Evolutionary conservation across 2,797 vertebrate genomes (phyloP), one percentile per base, ranked within the genome.

Genomic region (Halcyon leucocephala): DNA sequence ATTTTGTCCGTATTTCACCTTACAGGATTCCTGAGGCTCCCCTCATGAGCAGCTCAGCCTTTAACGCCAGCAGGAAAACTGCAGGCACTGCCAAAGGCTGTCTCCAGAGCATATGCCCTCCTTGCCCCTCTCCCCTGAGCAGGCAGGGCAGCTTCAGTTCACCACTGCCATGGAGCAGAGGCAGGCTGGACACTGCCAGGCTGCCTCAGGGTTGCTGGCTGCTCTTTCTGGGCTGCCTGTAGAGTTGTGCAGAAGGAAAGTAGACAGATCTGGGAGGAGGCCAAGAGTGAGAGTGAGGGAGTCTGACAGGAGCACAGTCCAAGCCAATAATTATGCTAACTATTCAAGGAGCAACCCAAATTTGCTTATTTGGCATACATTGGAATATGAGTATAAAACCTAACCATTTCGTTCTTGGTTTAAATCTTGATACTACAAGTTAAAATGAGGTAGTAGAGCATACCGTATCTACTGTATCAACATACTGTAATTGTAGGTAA

Each of bases 71-170:
- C 0, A 60, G 42, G 17, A 48, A 82, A 60, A 33, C 49, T 0
- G 9, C 51, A 48, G 86, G 88, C 62, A 42, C 1, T 4, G n/a
- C 61, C 66, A 54, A 39, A 33, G 54, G 58, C 57, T 82, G 42
- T n/a, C 46, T 66, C n/a, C 66, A 66, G 76, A 55, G 72, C 80
- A 26, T 14, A 13, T 1, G 55, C 21, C 46, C 42, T 69, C 49
- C 46, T 51, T 2, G 0, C 6, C 41, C 66, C n/a, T n/a, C 33
- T 48, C 57, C 3, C 1, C 0, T 0, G 1, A 5, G 11, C 2
- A 55, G 58, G 29, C 37, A 2, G 28, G 28, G 79, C 69, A 46
- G 79, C 19, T 7, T 14, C 3, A 21, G 28, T 1, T n/a, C 33
- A 39, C 73, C 0, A 4, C 15, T 16, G 29, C 16, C 25, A 6